These are phyloP conservation scores for Drosophila melanogaster DNA, from an alignment of 1,140 invertebrate genomes.

Conservation along the genomic window DNA sequence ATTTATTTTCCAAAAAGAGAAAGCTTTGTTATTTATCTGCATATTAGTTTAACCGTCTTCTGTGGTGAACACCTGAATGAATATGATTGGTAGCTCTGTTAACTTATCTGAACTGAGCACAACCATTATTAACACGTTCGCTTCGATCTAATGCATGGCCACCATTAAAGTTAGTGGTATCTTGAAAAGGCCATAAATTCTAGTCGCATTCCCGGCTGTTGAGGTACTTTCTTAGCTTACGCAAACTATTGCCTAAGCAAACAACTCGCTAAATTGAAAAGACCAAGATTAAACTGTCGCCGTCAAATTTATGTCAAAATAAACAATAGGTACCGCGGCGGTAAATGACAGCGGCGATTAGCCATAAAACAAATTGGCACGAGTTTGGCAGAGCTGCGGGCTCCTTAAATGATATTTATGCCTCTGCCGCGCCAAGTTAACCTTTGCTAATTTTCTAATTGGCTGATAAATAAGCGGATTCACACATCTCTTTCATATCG, in stretches of 20 bases:
- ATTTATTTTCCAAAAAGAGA: background rate
- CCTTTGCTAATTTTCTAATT: conserved; percentile 76
- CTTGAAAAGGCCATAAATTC: conserved; percentile 3
- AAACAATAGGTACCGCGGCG: conserved; percentile 64
- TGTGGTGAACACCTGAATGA: background rate
- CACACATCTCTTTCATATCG: conserved; percentile 45
- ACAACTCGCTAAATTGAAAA: conserved; percentile 32
- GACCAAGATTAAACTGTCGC: conserved; percentile 68
- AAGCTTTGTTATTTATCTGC: background rate
- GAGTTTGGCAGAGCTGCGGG: conserved; percentile 25
- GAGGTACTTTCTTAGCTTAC: conserved; percentile 10
- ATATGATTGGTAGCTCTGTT: background rate
- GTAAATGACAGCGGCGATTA: conserved; percentile 66
- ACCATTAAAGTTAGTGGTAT: background rate
- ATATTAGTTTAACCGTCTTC: background rate
- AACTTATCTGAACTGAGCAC: background rate
- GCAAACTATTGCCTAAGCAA: conserved; percentile 36
- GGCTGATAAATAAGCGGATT: conserved; percentile 67
- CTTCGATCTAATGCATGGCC: background rate
- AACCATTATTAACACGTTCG: background rate
- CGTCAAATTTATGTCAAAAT: conserved; percentile 72
- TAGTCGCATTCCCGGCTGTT: background rate
- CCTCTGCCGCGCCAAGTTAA: conserved; percentile 37
- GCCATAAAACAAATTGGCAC: conserved; percentile 60
- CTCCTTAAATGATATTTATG: conserved; percentile 39